Conservation (phyloP, 2,113 vertebrate species). For the Chlamydotis undulata region DNA sequence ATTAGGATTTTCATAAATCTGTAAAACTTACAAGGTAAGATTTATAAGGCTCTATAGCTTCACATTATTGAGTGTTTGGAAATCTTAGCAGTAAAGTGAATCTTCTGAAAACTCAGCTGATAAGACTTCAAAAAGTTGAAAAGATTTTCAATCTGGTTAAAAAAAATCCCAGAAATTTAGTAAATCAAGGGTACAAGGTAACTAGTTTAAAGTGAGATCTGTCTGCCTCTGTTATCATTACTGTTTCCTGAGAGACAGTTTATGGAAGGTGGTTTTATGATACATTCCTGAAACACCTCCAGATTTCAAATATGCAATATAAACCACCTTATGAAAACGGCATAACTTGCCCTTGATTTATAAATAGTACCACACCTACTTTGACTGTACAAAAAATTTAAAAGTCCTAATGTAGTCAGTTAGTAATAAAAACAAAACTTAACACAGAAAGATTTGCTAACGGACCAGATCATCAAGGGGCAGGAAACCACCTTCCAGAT, state of each 20-base stretch:
- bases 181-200: conserved; percentile 63
- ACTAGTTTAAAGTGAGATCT: conserved; percentile 72
- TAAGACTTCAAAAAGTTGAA: conserved; percentile 69
- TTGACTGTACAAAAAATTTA: conserved; percentile 43
- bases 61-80: background rate
- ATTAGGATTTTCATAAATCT: conserved; percentile 11
- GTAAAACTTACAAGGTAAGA: background rate
- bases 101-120: conserved; percentile 60
- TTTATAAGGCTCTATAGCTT: background rate
- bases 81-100: conserved; percentile 26
- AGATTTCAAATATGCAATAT: conserved; percentile 80
- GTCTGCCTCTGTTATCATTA: conserved; percentile 75
- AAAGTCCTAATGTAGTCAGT: conserved; percentile 44
- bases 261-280: conserved; percentile 81
- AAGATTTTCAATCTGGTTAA: conserved; percentile 49
- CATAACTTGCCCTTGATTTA: conserved; percentile 68
- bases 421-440: conserved; percentile 45
- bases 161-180: conserved; percentile 69
- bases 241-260: conserved; percentile 77
- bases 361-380: conserved; percentile 72
- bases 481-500: conserved; percentile 61
- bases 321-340: conserved; percentile 77
- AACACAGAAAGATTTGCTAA: conserved; percentile 28
- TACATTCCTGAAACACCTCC: conserved; percentile 82
- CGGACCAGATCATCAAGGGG: background rate